These are phyloP conservation scores for Pectinophora gossypiella DNA, from an alignment of 1,140 invertebrate species.

Conservation along the genomic window DNA sequence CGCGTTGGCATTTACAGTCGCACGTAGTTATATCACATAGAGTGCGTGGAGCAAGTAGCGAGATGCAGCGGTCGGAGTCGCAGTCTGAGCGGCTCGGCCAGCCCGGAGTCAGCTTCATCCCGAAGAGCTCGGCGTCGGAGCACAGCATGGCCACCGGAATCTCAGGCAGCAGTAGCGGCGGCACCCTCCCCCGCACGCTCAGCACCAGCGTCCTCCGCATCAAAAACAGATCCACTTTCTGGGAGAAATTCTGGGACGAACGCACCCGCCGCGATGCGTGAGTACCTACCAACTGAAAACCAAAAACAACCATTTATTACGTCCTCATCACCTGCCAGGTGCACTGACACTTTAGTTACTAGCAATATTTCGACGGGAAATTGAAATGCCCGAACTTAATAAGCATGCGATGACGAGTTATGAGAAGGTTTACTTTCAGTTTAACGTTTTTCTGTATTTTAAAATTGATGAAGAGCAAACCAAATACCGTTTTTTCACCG, in stretches of 20 bases:
- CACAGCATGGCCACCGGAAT: constrained; percentile 75
- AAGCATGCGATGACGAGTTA: background rate
- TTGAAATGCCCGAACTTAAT: background rate
- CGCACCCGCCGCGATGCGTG: constrained; percentile 80
- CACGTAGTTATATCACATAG: constrained; percentile 38
- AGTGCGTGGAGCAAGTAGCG: constrained; percentile 49
- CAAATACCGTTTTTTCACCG: no score
- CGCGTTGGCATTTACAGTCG: constrained; percentile 42
- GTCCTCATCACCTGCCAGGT: background rate
- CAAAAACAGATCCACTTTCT: constrained; percentile 83
- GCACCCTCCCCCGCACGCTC: constrained; percentile 82
- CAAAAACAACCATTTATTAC: no score
- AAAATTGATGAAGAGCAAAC: no score
- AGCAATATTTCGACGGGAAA: background rate
- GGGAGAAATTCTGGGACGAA: constrained; percentile 88
- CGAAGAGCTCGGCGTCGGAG: constrained; percentile 70
- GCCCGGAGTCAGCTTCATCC: constrained; percentile 53
- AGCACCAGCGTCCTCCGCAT: constrained; percentile 87
- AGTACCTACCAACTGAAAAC: no score
- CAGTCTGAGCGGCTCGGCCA: constrained; percentile 62
- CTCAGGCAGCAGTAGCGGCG: constrained; percentile 47
- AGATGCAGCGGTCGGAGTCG: constrained; percentile 75
- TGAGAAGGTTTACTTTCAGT: background rate
- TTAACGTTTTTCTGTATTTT: no score
- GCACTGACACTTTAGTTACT: background rate